Conservation (phyloP, 2,113 vertebrate species). For the Rhynchopsitta pachyrhyncha region DNA sequence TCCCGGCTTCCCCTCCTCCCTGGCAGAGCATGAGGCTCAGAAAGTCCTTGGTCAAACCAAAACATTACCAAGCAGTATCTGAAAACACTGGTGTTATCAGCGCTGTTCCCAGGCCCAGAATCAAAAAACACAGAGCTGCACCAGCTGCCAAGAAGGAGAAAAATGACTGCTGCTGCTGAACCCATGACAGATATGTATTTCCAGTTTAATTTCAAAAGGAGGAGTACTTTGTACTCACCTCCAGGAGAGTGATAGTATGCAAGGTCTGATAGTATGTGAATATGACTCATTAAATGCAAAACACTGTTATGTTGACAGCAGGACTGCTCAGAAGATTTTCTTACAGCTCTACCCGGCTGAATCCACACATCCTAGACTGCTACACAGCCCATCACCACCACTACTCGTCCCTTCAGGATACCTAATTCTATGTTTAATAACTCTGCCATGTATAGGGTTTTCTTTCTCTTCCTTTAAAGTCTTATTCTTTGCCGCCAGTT, state of each 20-base stretch:
- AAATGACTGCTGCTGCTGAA: too few relatives aligned
- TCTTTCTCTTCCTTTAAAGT: not conserved
- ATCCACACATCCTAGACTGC: not conserved
- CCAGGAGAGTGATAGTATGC: not conserved
- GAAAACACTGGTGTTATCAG: too few relatives aligned
- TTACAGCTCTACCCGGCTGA: not conserved
- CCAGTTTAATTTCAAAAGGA: not conserved
- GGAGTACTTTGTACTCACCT: not conserved
- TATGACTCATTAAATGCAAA: not conserved
- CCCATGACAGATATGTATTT: not conserved
- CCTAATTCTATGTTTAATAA: not conserved
- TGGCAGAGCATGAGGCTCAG: too few relatives aligned
- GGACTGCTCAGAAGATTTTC: not conserved
- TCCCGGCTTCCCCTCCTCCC: too few relatives aligned
- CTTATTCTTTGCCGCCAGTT: not conserved
- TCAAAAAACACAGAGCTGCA: too few relatives aligned
- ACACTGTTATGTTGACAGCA: not conserved
- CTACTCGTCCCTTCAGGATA: not conserved
- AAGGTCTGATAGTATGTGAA: not conserved
- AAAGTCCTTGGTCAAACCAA: too few relatives aligned
- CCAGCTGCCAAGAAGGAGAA: too few relatives aligned
- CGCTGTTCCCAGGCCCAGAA: too few relatives aligned
- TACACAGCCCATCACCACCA: not conserved
- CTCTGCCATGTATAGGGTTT: rapidly evolving
- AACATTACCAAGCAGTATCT: too few relatives aligned